Conservation (phyloP, 1,140 invertebrate genomes). For the Tyrophagus putrescentiae region DNA sequence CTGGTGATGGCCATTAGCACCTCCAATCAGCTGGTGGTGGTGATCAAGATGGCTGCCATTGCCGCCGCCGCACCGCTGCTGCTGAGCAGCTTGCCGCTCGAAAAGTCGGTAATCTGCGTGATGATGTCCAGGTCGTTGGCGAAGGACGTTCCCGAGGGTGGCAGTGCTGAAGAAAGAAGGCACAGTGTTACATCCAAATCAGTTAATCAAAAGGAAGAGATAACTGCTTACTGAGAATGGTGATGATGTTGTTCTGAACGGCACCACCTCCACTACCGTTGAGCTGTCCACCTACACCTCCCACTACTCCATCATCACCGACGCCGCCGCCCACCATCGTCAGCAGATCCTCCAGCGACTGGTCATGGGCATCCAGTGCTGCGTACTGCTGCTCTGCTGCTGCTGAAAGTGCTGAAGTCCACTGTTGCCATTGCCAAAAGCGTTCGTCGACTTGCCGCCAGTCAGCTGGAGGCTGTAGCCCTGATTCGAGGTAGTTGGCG, state of each 20-base stretch:
- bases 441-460: too few species aligned
- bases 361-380: neutral
- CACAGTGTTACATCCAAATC: neutral
- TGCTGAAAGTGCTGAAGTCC: too few species aligned
- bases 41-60: neutral
- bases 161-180: neutral
- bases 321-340: neutral
- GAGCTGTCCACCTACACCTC: too few species aligned
- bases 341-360: neutral
- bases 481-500: too few species aligned
- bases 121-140: constrained; percentile 3
- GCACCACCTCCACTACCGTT: too few species aligned
- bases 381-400: too few species aligned
- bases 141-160: neutral
- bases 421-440: too few species aligned
- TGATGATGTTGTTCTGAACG: constrained; percentile 9
- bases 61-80: too few species aligned
- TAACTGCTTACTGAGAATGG: constrained; percentile 3
- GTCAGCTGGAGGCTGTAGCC: too few species aligned
- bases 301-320: neutral
- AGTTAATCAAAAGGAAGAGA: neutral
- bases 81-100: neutral
- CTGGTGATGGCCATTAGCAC: neutral
- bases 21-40: neutral
- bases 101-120: neutral